A percentile compares a stretch with the other conserved stretches of the same genome.
Conservation (phyloP, 2,113 vertebrate genomes). For the Dicrurus megarhynchus region DNA sequence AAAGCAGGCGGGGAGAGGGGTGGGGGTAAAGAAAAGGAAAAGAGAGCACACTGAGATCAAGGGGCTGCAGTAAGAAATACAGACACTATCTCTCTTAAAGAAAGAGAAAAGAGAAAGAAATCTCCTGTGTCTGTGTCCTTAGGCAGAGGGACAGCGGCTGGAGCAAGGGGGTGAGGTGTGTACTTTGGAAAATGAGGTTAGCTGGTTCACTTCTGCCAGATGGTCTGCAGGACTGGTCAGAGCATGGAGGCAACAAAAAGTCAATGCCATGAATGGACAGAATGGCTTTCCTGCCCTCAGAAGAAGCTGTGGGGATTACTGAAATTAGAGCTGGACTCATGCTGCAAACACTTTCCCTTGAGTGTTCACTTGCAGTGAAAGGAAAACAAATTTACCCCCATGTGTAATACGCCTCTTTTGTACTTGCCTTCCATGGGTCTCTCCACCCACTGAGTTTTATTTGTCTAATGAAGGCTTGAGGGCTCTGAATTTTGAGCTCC, state of each 20-base stretch:
- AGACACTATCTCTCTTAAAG: not conserved
- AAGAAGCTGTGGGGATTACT: constrained; percentile 19
- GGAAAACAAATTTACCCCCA: constrained; percentile 36
- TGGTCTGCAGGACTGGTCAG: not conserved
- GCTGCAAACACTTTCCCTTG: constrained; percentile 1
- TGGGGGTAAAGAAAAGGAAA: not conserved
- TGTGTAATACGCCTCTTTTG: constrained; percentile 29
- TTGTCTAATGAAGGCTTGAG: constrained; percentile 26
- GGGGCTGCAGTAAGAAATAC: not conserved
- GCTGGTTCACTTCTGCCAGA: constrained; percentile 12
- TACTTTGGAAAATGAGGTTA: constrained; percentile 35
- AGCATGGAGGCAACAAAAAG: not conserved
- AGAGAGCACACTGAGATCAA: constrained; percentile 10
- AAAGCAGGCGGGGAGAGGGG: not conserved
- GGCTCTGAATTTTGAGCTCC: constrained; percentile 9
- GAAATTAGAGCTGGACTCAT: constrained; percentile 26
- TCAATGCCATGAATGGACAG: not conserved
- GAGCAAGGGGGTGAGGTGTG: constrained; percentile 14
- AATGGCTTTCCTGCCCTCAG: constrained; percentile 28
- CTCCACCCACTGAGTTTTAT: constrained; percentile 23
- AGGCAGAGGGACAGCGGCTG: not conserved
- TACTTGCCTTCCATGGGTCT: not conserved
- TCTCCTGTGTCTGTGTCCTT: not conserved
- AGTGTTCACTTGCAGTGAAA: constrained; percentile 5
- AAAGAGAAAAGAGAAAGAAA: constrained; percentile 3